A percentile compares a stretch with the other conserved stretches of the same genome.
phyloP scores from a whole-genome alignment of 2,113 vertebrate species.

The Amphilophus citrinellus region DNA sequence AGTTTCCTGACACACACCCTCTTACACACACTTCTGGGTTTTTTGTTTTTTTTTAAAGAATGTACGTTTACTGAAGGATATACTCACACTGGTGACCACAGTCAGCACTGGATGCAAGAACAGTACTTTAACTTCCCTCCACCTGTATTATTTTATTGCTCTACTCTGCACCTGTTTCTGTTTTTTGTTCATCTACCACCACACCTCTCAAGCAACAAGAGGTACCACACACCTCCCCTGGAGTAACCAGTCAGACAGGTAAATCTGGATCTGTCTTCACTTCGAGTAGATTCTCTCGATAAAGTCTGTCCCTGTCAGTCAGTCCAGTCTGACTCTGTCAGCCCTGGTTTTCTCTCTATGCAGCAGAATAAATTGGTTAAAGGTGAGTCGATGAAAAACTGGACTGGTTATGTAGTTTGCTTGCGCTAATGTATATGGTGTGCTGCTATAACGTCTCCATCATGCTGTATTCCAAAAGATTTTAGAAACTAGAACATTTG shows the following conservation, averaged over 20 bases:
- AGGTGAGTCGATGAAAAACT: not conserved
- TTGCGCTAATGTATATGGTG: not conserved
- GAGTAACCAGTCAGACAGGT: conserved; percentile 78
- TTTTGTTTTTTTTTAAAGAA: not conserved
- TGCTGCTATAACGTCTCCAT: not conserved
- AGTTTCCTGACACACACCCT: not conserved
- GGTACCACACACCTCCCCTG: conserved; percentile 57
- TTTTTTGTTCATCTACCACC: conserved; percentile 55
- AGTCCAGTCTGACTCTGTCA: not conserved
- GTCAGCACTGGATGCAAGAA: not conserved
- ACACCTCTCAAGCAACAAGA: conserved; percentile 61
- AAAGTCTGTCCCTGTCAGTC: not conserved
- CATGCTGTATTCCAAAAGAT: not conserved
- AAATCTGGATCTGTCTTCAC: conserved; percentile 56
- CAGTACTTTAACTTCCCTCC: not conserved
- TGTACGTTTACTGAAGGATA: not conserved
- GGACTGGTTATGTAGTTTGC: not conserved
- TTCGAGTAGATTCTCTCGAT: conserved; percentile 37
- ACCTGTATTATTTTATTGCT: conserved; percentile 9
- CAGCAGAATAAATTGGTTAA: not conserved
- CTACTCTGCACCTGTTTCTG: conserved; percentile 33
- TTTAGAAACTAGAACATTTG: no score
- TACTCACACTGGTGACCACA: conserved; percentile 36
- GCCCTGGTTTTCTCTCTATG: not conserved
- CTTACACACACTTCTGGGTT: not conserved